Evolutionary conservation across 1,140 invertebrate species (phyloP).

Genomic region (Cotesia typhae): DNA sequence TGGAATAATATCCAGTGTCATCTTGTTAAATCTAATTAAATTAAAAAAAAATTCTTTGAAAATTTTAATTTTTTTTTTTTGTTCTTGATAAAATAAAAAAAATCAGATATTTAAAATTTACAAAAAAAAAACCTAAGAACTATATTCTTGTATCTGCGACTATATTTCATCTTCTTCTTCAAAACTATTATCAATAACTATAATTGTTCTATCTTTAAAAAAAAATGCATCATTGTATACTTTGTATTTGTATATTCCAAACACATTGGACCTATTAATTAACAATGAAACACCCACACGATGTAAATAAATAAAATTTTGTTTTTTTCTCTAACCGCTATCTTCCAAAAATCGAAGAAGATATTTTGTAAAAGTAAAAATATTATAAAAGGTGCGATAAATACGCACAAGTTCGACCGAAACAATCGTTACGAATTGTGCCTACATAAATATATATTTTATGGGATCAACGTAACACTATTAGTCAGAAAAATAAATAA

Average conservation of each 20-base stretch:
- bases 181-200: slow-evolving; percentile 12
- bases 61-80: too few species aligned
- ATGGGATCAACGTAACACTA: slow-evolving; percentile 58
- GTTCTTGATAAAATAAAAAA: too few species aligned
- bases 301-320: slow-evolving; percentile 4
- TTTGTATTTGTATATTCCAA: neutral
- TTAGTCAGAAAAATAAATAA: slow-evolving; percentile 37
- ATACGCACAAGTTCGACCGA: slow-evolving; percentile 51
- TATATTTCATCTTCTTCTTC: slow-evolving; percentile 34
- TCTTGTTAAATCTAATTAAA: neutral
- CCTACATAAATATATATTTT: slow-evolving; percentile 59
- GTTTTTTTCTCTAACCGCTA: neutral
- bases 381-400: slow-evolving; percentile 11
- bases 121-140: slow-evolving; percentile 17
- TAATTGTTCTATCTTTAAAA: slow-evolving; percentile 14
- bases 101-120: neutral
- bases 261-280: neutral
- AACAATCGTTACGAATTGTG: slow-evolving; percentile 61
- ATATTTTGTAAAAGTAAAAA: slow-evolving; percentile 5
- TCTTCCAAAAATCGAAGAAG: too few species aligned
- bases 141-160: slow-evolving; percentile 26
- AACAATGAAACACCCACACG: neutral
- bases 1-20: too few species aligned
- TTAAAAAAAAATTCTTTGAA: too few species aligned
- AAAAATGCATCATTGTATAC: neutral